These are phyloP conservation scores for Pristionchus maxplancki DNA, from an alignment of 2,888 invertebrate genomes.

Conservation along the genomic window DNA sequence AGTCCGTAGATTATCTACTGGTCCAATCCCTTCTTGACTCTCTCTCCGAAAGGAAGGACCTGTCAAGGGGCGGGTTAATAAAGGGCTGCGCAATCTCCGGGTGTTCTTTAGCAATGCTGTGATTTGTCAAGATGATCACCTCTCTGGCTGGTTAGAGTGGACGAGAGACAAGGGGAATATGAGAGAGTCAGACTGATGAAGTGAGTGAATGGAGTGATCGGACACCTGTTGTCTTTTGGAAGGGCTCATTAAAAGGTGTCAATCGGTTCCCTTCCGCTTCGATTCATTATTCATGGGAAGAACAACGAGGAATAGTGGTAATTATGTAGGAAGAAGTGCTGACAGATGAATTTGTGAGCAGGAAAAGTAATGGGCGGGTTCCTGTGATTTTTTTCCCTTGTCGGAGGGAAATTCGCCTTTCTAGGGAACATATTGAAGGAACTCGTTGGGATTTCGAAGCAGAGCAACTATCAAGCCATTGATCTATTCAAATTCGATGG, in stretches of 20 bases:
- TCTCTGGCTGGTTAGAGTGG: not conserved
- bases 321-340: not conserved
- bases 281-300: slow-evolving; percentile 22
- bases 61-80: slow-evolving; percentile 8
- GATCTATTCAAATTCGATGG: no score
- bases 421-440: no score
- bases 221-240: not conserved
- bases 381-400: no score
- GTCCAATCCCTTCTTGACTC: slow-evolving; percentile 14
- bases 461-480: no score
- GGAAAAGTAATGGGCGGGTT: no score
- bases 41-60: not conserved
- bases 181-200: not conserved
- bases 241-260: slow-evolving; percentile 37
- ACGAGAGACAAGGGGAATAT: not conserved
- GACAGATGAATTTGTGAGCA: not conserved
- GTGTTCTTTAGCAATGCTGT: slow-evolving; percentile 7
- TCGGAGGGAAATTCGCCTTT: no score
- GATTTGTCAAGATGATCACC: slow-evolving; percentile 25
- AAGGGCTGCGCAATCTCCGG: slow-evolving; percentile 22
- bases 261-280: slow-evolving; percentile 46
- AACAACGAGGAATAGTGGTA: not conserved
- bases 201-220: not conserved
- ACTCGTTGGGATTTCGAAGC: no score
- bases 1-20: slow-evolving; percentile 6